Percentiles rank a stretch among this genome's conserved stretches.
phyloP scores from a whole-genome alignment of 23 tunicate genomes.

The Halocynthia roretzi region DNA sequence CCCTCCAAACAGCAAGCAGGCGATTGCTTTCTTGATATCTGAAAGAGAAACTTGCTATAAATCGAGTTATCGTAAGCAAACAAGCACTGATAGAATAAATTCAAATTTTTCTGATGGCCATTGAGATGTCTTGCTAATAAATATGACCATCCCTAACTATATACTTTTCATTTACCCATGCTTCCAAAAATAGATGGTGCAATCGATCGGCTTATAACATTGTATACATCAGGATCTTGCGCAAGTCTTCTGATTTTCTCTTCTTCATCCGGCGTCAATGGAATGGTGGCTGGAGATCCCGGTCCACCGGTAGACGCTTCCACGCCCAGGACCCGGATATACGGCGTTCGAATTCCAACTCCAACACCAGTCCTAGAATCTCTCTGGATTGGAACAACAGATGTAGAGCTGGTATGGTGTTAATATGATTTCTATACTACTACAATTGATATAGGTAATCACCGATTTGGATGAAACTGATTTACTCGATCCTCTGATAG shows the following conservation, averaged over 20 bases:
- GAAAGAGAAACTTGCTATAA: not conserved
- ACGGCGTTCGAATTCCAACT: conserved; percentile 69
- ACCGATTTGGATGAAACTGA: conserved; percentile 51
- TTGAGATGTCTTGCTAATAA: not conserved
- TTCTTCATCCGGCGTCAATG: conserved; percentile 77
- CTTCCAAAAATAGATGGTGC: conserved; percentile 99
- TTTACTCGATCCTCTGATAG: conserved; percentile 64
- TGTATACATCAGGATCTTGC: conserved; percentile 76
- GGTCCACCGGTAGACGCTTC: conserved; percentile 94
- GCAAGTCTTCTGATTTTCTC: conserved; percentile 82
- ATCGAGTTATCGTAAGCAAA: no score
- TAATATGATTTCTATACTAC: not conserved
- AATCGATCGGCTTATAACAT: conserved; percentile 79
- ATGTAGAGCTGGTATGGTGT: not conserved
- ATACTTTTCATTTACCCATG: conserved; percentile 17
- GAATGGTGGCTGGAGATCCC: conserved; percentile 56
- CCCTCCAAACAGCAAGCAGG: conserved; percentile 94
- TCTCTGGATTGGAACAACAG: not conserved
- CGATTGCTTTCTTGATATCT: conserved; percentile 85
- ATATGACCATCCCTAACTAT: not conserved
- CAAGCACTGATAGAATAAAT: no score
- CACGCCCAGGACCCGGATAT: conserved; percentile 92
- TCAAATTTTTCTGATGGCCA: not conserved
- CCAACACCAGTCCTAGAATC: conserved; percentile 10
- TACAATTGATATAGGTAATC: not conserved